Evolutionary conservation across 2,113 vertebrate genomes (phyloP), one percentile per base, ranked within the genome.

Genomic region (Serilophus lunatus): DNA sequence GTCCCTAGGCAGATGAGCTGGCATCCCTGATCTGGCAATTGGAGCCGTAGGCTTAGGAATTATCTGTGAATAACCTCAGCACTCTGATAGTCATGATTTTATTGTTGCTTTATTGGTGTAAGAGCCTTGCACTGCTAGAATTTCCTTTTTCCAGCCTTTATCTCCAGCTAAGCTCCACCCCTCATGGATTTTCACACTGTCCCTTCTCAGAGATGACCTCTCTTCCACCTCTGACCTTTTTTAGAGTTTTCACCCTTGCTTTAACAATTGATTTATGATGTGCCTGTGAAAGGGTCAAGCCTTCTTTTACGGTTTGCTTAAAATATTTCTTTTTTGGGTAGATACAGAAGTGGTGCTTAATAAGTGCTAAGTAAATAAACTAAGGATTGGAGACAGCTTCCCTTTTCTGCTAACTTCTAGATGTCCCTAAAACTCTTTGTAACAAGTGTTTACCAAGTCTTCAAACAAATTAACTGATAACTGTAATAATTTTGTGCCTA

Each of bases 241-340:
- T 97, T 88, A 92, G 97, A 98, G 97, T 97, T 98, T 97, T 98
- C 97, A 98, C 97, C 98, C 97, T 97, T 94, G 96, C 97, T 98
- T 98, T 98, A 98, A 98, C 98, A 97, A 97, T 96, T 98, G 98
- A 98, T 98, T 98, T 98, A 98, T 98, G 97, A 98, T 24, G 93
- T 97, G 96, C 96, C 96, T 74, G 70, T 92, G 97, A 98, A 98
- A 97, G 86, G 98, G 98, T 98, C 98, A 98, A 98, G 97, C 97
- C 97, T 92, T 96, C 97, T 98, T 98, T 98, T 98, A 98, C 85
- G 96, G 98, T 97, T 98, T 98, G 97, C 98, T 98, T 98, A 98
- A 98, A 98, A 98, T 98, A 98, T 98, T 97, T 98, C 97, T 98
- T 97, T 98, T 97, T 96, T 79, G 93, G 95, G 95, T 97, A 97